Evolutionary conservation across 2,888 invertebrate species (phyloP).

Genomic region (Drosophila mayaguana): DNA sequence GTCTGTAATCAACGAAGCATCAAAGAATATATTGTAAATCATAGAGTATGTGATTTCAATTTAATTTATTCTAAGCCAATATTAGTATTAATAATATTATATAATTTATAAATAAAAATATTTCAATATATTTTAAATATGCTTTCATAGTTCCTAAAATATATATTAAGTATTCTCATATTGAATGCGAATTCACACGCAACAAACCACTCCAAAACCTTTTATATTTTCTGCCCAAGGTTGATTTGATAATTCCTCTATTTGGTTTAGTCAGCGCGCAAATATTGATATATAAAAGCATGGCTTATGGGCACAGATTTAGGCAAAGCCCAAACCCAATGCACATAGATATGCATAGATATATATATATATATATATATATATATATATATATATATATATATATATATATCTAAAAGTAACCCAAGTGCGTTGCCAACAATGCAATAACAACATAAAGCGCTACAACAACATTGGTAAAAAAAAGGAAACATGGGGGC

Average conservation of each 20-base stretch:
- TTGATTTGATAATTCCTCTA: constrained; percentile 52
- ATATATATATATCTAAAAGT: too few species aligned
- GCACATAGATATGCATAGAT: background rate
- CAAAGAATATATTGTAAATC: too few species aligned
- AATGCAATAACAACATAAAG: constrained; percentile 52
- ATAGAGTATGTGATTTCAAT: too few species aligned
- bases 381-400: background rate
- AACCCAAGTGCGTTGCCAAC: constrained; percentile 69
- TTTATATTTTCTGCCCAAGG: constrained; percentile 12
- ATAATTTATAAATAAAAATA: too few species aligned
- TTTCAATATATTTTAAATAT: too few species aligned
- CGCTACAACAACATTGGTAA: constrained; percentile 50
- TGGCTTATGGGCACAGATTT: constrained; percentile 70
- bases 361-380: constrained; percentile 19
- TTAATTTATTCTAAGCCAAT: too few species aligned
- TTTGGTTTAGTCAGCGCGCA: constrained; percentile 46
- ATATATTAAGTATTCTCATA: too few species aligned
- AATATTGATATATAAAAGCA: constrained; percentile 75
- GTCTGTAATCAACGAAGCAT: too few species aligned
- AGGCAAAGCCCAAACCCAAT: constrained; percentile 48
- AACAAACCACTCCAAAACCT: background rate
- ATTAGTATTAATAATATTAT: too few species aligned
- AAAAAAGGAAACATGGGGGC: constrained; percentile 63
- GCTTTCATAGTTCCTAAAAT: too few species aligned
- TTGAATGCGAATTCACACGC: background rate